These are phyloP conservation scores for Aleadryas rufinucha DNA, from an alignment of 2,113 vertebrate genomes.

Conservation along the genomic window DNA sequence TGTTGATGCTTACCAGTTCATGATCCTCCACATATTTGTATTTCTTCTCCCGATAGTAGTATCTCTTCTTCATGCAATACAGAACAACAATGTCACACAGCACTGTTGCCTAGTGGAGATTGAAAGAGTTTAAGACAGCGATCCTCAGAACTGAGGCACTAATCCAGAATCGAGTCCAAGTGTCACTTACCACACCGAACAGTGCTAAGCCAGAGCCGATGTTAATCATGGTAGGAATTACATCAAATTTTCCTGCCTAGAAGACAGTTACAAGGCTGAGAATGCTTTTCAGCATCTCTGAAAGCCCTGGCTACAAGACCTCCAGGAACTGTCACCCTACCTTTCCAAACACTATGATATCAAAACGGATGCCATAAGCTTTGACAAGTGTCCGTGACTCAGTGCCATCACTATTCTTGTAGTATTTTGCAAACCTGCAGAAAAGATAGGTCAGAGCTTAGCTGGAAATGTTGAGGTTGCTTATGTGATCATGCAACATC, in stretches of 20 bases:
- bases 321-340: slow-evolving; percentile 60
- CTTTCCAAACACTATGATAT: slow-evolving; percentile 86
- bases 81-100: slow-evolving; percentile 83
- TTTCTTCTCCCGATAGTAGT: slow-evolving; percentile 81
- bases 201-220: slow-evolving; percentile 82
- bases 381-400: slow-evolving; percentile 83
- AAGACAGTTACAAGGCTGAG: background rate
- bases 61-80: slow-evolving; percentile 77
- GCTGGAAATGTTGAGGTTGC: background rate
- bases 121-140: background rate
- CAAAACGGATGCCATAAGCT: slow-evolving; percentile 86
- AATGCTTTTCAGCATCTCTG: background rate
- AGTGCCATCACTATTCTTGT: slow-evolving; percentile 36
- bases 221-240: slow-evolving; percentile 87
- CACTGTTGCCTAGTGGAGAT: slow-evolving; percentile 72
- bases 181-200: slow-evolving; percentile 79
- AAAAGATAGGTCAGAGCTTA: background rate
- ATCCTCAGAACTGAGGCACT: background rate
- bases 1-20: slow-evolving; percentile 65
- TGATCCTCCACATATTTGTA: slow-evolving; percentile 79
- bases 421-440: slow-evolving; percentile 87
- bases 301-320: background rate
- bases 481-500: background rate
- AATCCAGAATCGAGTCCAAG: background rate
- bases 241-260: slow-evolving; percentile 86